A percentile compares a stretch with the other conserved stretches of the same genome.
Evolutionary conservation across 2,113 vertebrate genomes (phyloP).

Genomic region (Mesitornis unicolor): DNA sequence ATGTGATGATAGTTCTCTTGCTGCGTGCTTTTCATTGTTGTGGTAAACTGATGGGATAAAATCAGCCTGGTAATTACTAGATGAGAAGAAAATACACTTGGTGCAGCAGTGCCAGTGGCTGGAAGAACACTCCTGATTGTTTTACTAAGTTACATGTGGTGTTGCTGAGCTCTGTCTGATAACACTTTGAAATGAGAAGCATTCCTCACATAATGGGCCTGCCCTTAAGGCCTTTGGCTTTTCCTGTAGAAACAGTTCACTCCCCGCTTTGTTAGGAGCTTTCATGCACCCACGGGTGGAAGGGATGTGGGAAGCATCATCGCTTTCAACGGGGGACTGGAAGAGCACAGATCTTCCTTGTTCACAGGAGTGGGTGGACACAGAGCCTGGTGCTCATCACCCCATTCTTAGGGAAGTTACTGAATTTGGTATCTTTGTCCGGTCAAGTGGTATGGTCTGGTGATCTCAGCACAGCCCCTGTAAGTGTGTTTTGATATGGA

Average conservation of each 20-base stretch:
- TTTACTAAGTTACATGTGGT: background rate
- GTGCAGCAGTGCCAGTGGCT: background rate
- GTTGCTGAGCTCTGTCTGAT: background rate
- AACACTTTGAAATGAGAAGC: background rate
- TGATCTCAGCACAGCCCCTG: background rate
- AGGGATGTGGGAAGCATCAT: background rate
- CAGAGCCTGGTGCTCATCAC: background rate
- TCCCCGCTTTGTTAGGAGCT: background rate
- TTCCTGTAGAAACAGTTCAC: background rate
- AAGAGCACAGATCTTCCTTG: slow-evolving; percentile 13
- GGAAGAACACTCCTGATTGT: background rate
- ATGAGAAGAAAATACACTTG: background rate
- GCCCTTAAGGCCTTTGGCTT: background rate
- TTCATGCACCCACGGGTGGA: background rate
- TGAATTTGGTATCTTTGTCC: background rate
- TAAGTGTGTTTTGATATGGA: background rate
- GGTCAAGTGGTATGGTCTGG: background rate
- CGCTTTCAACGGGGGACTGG: background rate
- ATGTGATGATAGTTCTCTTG: too few relatives aligned
- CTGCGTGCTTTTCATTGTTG: slow-evolving; percentile 23
- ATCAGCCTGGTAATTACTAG: slow-evolving; percentile 14
- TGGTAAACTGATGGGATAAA: slow-evolving; percentile 12
- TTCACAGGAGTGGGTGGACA: slow-evolving; percentile 14
- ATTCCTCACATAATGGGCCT: background rate
- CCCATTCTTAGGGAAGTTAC: slow-evolving; percentile 25